Evolutionary conservation across 2,797 vertebrate genomes (phyloP).

Genomic region (Anguilla pacifica): DNA sequence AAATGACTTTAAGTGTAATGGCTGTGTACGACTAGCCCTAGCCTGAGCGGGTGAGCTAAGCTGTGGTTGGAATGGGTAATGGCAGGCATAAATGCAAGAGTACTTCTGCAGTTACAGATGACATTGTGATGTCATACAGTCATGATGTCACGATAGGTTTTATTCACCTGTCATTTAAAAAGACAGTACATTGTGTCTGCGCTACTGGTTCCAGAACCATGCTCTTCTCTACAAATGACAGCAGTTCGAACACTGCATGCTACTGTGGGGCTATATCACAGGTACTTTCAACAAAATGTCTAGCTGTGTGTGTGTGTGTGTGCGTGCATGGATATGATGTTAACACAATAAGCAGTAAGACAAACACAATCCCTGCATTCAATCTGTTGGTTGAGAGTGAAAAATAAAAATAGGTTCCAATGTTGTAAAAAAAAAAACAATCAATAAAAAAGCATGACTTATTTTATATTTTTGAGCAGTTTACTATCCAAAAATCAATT

Average conservation of each 20-base stretch:
- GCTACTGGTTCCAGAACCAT: background rate
- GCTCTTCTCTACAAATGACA: background rate
- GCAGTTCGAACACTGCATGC: background rate
- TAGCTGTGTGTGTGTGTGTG: background rate
- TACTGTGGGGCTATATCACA: background rate
- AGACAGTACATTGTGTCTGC: background rate
- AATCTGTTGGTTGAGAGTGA: background rate
- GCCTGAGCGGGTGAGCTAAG: conserved; percentile 37
- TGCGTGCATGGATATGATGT: conserved; percentile 35
- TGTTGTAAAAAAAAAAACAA: background rate
- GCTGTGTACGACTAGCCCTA: conserved; percentile 57
- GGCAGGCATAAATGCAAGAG: background rate
- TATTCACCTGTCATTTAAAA: background rate
- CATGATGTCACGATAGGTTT: background rate
- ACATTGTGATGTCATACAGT: background rate
- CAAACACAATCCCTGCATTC: background rate
- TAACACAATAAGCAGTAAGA: too few relatives aligned
- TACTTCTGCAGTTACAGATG: background rate
- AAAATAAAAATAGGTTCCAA: background rate
- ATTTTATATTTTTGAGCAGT: background rate
- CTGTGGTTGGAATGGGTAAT: background rate
- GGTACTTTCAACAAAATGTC: background rate
- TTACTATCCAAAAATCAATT: background rate
- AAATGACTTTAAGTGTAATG: conserved; percentile 64
- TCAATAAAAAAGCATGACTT: background rate